Evolutionary conservation across 2,888 invertebrate species (phyloP), one percentile per base, ranked within the genome.

Genomic region (Microchrysa polita): DNA sequence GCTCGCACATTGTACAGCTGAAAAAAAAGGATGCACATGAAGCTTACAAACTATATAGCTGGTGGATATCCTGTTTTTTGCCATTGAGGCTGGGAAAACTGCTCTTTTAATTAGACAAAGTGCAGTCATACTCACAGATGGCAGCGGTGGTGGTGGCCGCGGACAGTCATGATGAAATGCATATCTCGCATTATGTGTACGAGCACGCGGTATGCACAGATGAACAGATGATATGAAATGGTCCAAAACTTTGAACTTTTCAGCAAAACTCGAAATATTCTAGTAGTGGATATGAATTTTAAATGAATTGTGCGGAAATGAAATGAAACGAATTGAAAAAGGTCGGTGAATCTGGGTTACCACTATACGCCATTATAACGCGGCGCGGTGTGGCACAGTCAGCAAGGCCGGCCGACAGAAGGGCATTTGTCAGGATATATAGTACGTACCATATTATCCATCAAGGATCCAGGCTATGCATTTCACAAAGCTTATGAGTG

Each of bases 71-170:
- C 27, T n/a, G 27, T 60, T 60, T 60, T 48, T 48, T 48, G 4
- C 12, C 48, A 4, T 12, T 48, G 5, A 4, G 4, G 12, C 34
- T 5, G 20, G 23, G 34, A 60, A 57, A 60, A 60, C 23, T 16
- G 73, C 67, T 22, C 73, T 73, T 73, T 65, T 67, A 73, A 73
- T 73, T 73, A 73, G 67, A 59, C 59, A 67, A 67, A 67, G 73
- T 73, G 73, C 67, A 48, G 20, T n/a, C 44, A n/a, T 23, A n/a
- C 16, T 16, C 18, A 16, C 20, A 34, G 44, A 59, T 23, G 59
- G 34, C 20, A n/a, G n/a, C n/a, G n/a, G n/a, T n/a, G n/a, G n/a
- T n/a, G n/a, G n/a, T n/a, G n/a, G n/a, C n/a, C n/a, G n/a, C n/a
- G 44, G 27, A 48, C 53, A 22, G 40, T 42, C 9, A 16, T 53